Evolutionary conservation across 2,113 vertebrate genomes (phyloP).

Genomic region (Irena cyanogastra): DNA sequence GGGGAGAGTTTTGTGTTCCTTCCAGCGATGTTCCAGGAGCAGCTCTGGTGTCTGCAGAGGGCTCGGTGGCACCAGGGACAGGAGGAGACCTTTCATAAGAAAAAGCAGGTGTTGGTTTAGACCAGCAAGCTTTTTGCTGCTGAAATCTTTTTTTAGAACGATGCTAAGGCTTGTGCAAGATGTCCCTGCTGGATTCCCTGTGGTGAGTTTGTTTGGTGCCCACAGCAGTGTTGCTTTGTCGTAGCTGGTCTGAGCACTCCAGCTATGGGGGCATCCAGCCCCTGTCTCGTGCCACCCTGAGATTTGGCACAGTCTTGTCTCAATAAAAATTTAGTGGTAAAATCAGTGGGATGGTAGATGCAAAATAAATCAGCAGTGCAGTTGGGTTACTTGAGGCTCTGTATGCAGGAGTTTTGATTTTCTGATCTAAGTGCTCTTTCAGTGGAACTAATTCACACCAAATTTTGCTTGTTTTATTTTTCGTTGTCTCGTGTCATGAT

Average conservation of each 20-base stretch:
- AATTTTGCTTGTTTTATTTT: not conserved
- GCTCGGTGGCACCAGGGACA: not conserved
- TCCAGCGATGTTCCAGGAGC: not conserved
- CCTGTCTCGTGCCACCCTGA: not conserved
- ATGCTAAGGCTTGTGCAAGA: not conserved
- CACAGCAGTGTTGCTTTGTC: not conserved
- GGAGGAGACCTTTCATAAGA: not conserved
- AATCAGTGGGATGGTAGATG: not conserved
- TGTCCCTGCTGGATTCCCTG: not conserved
- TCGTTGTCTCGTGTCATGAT: accelerated
- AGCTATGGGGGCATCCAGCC: not conserved
- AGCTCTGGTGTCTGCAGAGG: not conserved
- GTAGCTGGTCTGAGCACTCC: not conserved
- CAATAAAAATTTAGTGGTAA: not conserved
- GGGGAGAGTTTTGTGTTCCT: not conserved
- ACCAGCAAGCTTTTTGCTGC: not conserved
- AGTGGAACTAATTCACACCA: not conserved
- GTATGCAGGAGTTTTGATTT: not conserved
- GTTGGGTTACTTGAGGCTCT: not conserved
- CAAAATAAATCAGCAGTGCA: not conserved
- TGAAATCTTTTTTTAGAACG: not conserved
- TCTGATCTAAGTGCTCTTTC: not conserved
- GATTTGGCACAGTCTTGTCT: not conserved
- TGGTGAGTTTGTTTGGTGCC: not conserved
- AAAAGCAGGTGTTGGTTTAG: not conserved